Evolutionary conservation across 1,140 invertebrate species (phyloP).

Genomic region (Bombus breviceps): DNA sequence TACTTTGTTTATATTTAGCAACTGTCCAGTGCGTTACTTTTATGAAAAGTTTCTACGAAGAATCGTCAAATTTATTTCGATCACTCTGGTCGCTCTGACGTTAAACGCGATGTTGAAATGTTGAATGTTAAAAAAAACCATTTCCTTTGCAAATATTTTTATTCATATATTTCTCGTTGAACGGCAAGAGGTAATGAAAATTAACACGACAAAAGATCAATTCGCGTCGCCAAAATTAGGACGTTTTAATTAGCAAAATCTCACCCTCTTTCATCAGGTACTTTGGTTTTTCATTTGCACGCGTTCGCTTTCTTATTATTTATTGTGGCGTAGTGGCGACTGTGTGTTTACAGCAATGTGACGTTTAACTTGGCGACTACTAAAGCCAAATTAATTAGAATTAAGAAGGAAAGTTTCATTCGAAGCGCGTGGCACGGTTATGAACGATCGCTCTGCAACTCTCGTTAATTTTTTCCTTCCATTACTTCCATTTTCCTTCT

Average conservation of each 20-base stretch:
- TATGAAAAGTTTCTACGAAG: not conserved
- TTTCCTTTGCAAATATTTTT: not conserved
- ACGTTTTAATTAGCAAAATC: slow-evolving; percentile 10
- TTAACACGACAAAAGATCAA: not conserved
- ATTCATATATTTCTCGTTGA: no score
- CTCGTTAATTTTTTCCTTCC: slow-evolving; percentile 17
- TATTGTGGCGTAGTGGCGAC: not conserved
- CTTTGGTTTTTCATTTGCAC: not conserved
- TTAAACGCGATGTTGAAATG: no score
- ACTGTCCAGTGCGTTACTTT: not conserved
- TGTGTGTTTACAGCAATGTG: not conserved
- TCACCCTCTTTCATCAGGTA: not conserved
- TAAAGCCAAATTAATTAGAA: slow-evolving; percentile 22
- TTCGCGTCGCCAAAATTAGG: not conserved
- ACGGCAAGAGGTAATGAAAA: not conserved
- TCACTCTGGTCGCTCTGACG: not conserved
- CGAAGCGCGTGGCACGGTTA: not conserved
- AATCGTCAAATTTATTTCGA: no score
- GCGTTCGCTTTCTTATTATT: not conserved
- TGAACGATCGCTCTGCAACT: slow-evolving; percentile 1
- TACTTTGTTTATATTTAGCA: no score
- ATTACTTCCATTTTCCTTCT: not conserved
- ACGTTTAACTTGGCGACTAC: not conserved
- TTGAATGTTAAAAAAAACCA: no score
- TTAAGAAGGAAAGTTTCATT: slow-evolving; percentile 25